These are phyloP conservation scores for Ceraclea dissimilis DNA, from an alignment of 2,888 invertebrate genomes.

Conservation along the genomic window DNA sequence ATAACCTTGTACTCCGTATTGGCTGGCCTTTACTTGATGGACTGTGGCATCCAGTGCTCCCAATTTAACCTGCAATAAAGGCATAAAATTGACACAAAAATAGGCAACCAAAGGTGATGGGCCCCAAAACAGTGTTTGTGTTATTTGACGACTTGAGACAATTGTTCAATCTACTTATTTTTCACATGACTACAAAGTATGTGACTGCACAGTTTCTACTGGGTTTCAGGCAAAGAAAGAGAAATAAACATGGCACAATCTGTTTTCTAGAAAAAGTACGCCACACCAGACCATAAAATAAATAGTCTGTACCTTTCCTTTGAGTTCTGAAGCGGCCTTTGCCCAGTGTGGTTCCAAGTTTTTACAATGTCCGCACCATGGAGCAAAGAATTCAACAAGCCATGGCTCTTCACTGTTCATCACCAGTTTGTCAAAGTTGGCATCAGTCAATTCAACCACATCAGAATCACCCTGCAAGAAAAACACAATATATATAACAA, in stretches of 20 bases:
- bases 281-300: too few species aligned
- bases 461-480: slow-evolving; percentile 33
- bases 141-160: too few species aligned
- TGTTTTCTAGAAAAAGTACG: too few species aligned
- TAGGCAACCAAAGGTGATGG: too few species aligned
- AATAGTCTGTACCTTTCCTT: slow-evolving; percentile 96
- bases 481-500: neutral
- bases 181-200: too few species aligned
- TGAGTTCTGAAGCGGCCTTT: slow-evolving; percentile 86
- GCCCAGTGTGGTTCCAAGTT: slow-evolving; percentile 95
- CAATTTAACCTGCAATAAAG: slow-evolving; percentile 60
- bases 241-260: too few species aligned
- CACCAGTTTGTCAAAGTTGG: slow-evolving; percentile 90
- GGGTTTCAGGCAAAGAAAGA: too few species aligned
- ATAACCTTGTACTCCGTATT: slow-evolving; percentile 87
- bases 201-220: too few species aligned
- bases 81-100: too few species aligned
- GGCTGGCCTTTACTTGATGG: slow-evolving; percentile 70
- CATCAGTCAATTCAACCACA: slow-evolving; percentile 90
- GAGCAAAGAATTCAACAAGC: slow-evolving; percentile 97
- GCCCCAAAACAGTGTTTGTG: too few species aligned
- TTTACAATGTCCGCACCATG: slow-evolving; percentile 97
- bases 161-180: too few species aligned
- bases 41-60: slow-evolving; percentile 96
- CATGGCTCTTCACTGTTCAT: slow-evolving; percentile 90